Conservation (phyloP, 1,140 invertebrate species). For the Yoshiicerus persimilis region DNA sequence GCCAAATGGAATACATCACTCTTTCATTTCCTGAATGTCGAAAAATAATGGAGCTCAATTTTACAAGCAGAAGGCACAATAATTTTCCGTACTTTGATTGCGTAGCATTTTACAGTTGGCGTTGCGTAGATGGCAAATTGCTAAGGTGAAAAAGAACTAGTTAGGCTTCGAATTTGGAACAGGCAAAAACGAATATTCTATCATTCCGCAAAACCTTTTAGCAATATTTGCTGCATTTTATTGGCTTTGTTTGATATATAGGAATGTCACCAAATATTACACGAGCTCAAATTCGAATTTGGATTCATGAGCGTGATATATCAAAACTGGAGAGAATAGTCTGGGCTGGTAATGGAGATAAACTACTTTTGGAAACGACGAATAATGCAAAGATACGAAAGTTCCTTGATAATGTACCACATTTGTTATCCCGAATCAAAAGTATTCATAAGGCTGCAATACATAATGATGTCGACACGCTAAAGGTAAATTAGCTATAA, state of each 20-base stretch:
- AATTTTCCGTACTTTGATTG: background rate
- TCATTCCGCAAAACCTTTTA: no score
- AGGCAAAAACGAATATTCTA: no score
- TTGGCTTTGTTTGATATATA: background rate
- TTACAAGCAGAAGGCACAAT: background rate
- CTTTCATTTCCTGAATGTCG: background rate
- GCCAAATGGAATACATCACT: background rate
- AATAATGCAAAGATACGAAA: constrained; percentile 75
- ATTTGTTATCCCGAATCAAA: constrained; percentile 74
- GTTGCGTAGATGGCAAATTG: background rate
- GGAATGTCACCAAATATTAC: constrained; percentile 36
- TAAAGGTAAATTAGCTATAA: constrained; percentile 49
- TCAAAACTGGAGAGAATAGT: constrained; percentile 66
- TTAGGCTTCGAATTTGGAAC: no score
- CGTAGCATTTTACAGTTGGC: background rate
- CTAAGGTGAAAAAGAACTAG: background rate
- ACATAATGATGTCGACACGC: constrained; percentile 69
- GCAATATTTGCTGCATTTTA: no score
- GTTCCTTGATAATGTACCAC: constrained; percentile 81
- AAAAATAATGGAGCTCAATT: background rate
- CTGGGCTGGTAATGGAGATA: constrained; percentile 81
- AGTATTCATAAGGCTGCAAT: constrained; percentile 75
- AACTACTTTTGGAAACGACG: constrained; percentile 76
- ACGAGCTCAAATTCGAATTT: constrained; percentile 55
- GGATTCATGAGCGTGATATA: constrained; percentile 56